phyloP scores from a whole-genome alignment of 2,888 invertebrate genomes.

The Heptascelio sp. region DNA sequence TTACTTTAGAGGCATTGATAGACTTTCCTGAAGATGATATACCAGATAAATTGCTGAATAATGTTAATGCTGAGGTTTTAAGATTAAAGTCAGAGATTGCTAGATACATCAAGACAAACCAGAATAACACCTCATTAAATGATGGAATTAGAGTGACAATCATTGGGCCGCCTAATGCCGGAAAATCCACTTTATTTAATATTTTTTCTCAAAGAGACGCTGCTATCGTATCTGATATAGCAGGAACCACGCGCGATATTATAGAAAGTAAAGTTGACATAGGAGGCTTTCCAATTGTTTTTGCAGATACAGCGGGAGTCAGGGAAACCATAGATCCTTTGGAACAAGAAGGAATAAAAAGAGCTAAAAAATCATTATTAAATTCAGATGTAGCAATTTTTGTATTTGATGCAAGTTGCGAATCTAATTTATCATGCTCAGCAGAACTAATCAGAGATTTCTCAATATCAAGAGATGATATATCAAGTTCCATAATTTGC shows the following conservation, averaged over 20 bases:
- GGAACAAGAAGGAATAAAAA: slow-evolving; percentile 31
- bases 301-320: slow-evolving; percentile 34
- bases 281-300: slow-evolving; percentile 30
- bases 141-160: too few relatives aligned
- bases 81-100: too few relatives aligned
- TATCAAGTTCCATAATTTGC: too few relatives aligned
- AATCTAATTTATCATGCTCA: too few relatives aligned
- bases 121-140: too few relatives aligned
- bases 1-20: slow-evolving; percentile 23
- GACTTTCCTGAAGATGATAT: slow-evolving; percentile 44
- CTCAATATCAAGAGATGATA: too few relatives aligned
- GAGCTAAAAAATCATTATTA: slow-evolving; percentile 35
- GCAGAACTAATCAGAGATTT: too few relatives aligned
- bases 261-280: slow-evolving; percentile 34
- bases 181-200: slow-evolving; percentile 41
- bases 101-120: too few relatives aligned
- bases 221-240: slow-evolving; percentile 35
- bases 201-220: slow-evolving; percentile 19
- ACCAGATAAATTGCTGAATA: too few relatives aligned
- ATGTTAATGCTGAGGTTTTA: too few relatives aligned
- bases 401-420: too few relatives aligned
- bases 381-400: too few relatives aligned
- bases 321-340: slow-evolving; percentile 24
- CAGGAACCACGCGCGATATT: slow-evolving; percentile 36
- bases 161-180: slow-evolving; percentile 39